Evolutionary conservation across 2,113 vertebrate genomes (phyloP).

Genomic region (Lutjanus erythropterus): DNA sequence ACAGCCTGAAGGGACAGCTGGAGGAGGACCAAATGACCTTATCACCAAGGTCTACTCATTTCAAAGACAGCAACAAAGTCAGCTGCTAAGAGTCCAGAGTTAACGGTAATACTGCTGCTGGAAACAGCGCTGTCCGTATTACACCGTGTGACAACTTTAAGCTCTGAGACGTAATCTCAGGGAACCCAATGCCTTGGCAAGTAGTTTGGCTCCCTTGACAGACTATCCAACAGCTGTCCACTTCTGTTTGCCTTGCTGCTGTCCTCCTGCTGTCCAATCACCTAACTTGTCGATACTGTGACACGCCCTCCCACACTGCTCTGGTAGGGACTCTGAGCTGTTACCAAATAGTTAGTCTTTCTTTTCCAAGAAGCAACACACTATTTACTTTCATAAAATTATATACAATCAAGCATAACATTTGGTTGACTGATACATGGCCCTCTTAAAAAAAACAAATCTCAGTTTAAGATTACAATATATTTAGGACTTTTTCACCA

Average conservation of each 20-base stretch:
- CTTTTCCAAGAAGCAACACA: neutral
- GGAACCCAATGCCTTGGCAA: slow-evolving; percentile 31
- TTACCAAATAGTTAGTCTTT: neutral
- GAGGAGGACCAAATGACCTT: slow-evolving; percentile 8
- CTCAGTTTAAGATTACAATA: no score
- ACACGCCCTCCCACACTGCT: neutral
- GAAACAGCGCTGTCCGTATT: slow-evolving; percentile 11
- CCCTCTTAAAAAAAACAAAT: no score
- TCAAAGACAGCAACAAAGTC: slow-evolving; percentile 29
- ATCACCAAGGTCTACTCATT: no score
- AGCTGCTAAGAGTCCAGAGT: slow-evolving; percentile 5
- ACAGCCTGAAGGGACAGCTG: neutral
- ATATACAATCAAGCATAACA: neutral
- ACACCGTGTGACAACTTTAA: slow-evolving; percentile 37
- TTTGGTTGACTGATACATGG: neutral
- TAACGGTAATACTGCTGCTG: neutral
- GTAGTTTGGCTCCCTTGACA: slow-evolving; percentile 44
- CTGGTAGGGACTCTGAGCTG: neutral
- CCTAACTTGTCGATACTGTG: slow-evolving; percentile 7
- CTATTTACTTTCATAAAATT: neutral
- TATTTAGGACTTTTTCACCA: no score
- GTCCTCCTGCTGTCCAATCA: slow-evolving; percentile 35
- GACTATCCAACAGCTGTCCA: slow-evolving; percentile 26
- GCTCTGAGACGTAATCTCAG: slow-evolving; percentile 34
- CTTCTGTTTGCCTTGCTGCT: slow-evolving; percentile 31